Conservation (phyloP, 2,888 invertebrate species). For the Drosophila paramelanica region DNA sequence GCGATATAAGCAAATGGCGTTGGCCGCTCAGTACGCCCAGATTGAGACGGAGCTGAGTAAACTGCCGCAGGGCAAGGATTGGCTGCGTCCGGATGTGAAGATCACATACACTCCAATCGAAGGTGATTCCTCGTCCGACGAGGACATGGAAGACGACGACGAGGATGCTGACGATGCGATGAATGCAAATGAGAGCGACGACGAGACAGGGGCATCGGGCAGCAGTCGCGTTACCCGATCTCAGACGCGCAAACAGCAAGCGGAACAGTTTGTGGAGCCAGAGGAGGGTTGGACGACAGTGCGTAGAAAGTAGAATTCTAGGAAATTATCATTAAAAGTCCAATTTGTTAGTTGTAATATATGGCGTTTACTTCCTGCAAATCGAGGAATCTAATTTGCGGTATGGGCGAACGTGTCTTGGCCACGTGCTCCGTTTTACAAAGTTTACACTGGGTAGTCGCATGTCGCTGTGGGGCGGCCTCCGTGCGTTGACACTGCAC, state of each 20-base stretch:
- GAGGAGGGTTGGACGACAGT: conserved; percentile 90
- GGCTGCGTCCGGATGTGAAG: conserved; percentile 87
- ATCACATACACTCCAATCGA: conserved; percentile 77
- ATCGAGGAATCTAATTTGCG: conserved; percentile 75
- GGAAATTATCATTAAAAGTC: conserved; percentile 22
- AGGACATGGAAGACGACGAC: conserved; percentile 74
- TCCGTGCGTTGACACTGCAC: neutral
- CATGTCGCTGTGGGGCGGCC: neutral
- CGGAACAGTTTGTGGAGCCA: conserved; percentile 81
- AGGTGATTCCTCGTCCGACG: conserved; percentile 84
- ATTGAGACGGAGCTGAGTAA: conserved; percentile 87
- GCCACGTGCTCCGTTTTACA: conserved; percentile 64
- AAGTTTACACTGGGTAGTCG: conserved; percentile 50
- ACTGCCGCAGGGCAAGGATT: conserved; percentile 87
- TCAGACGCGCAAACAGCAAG: conserved; percentile 64
- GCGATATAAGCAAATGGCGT: conserved; percentile 87
- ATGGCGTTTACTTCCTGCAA: conserved; percentile 77
- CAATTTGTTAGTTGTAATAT: conserved; percentile 64
- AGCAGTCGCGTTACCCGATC: conserved; percentile 65
- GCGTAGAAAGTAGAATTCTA: conserved; percentile 83
- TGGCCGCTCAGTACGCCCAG: conserved; percentile 87
- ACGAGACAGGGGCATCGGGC: conserved; percentile 70
- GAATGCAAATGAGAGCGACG: conserved; percentile 53
- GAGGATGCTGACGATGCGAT: conserved; percentile 32
- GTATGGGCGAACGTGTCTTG: conserved; percentile 61